These are phyloP conservation scores for Heterohyrax brucei DNA, from an alignment of 2,797 vertebrate genomes.

Conservation along the genomic window DNA sequence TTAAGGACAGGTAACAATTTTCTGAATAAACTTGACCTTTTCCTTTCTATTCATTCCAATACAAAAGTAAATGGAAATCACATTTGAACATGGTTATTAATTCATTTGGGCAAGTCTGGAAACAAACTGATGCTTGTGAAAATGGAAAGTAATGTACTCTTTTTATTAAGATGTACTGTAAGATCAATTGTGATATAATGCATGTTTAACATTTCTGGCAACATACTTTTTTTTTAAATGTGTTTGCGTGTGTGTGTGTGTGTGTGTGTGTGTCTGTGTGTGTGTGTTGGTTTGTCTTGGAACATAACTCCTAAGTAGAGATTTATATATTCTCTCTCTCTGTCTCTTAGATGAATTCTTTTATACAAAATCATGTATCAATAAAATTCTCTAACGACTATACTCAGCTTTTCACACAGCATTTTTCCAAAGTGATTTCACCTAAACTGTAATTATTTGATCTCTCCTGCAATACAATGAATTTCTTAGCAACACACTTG, in stretches of 20 bases:
- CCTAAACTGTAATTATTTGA: not conserved
- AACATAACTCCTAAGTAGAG: constrained; percentile 41
- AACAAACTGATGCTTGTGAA: constrained; percentile 66
- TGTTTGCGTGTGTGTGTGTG: not conserved
- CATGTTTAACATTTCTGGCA: not conserved
- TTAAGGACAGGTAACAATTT: constrained; percentile 71
- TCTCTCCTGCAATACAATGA: not conserved
- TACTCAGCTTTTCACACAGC: not conserved
- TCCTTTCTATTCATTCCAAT: constrained; percentile 76
- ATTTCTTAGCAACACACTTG: not conserved
- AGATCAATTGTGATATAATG: constrained; percentile 58
- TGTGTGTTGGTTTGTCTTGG: not conserved
- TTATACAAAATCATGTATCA: not conserved
- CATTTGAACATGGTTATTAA: constrained; percentile 74
- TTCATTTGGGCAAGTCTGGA: constrained; percentile 60
- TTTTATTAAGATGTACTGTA: constrained; percentile 75
- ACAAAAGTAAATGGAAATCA: constrained; percentile 64
- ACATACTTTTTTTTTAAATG: constrained; percentile 1
- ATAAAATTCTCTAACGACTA: not conserved
- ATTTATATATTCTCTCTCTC: not conserved
- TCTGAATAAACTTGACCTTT: constrained; percentile 83
- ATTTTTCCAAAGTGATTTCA: not conserved
- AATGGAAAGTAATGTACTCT: constrained; percentile 71
- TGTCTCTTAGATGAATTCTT: not conserved
- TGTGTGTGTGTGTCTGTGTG: not conserved